A percentile compares a stretch with the other conserved stretches of the same genome.
Conservation (phyloP, 2,113 vertebrate species). For the Macrotus californicus region DNA sequence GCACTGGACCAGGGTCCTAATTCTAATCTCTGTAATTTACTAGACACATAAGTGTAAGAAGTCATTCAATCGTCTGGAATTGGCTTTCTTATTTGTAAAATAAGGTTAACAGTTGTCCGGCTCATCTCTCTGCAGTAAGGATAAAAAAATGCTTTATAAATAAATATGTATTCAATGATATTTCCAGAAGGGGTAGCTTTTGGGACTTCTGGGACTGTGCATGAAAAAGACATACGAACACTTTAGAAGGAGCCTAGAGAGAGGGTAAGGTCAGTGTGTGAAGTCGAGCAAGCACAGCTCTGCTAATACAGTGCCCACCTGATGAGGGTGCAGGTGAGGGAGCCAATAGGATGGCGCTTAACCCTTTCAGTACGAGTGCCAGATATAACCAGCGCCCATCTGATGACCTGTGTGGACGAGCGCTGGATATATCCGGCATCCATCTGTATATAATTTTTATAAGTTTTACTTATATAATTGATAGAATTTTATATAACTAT, state of each 20-base stretch:
- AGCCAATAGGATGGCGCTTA: accelerated
- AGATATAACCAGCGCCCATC: too few relatives aligned
- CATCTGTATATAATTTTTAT: too few relatives aligned
- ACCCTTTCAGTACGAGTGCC: too few relatives aligned
- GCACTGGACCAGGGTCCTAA: neutral
- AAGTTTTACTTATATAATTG: too few relatives aligned
- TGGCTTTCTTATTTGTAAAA: neutral
- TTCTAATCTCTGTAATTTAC: neutral
- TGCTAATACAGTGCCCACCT: neutral
- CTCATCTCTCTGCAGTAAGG: neutral
- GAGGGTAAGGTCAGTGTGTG: neutral
- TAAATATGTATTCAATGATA: neutral
- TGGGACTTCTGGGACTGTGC: neutral
- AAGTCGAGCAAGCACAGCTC: neutral
- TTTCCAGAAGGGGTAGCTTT: neutral
- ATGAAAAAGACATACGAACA: neutral
- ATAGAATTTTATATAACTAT: too few relatives aligned
- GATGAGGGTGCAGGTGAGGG: neutral
- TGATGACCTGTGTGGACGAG: too few relatives aligned
- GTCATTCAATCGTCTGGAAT: neutral
- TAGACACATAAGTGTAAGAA: neutral
- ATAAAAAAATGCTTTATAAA: neutral
- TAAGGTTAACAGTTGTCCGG: neutral
- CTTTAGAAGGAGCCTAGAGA: neutral
- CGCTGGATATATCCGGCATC: too few relatives aligned